Percentiles rank a stretch among this genome's conserved stretches.
Conservation (phyloP, 2,797 vertebrate genomes). For the Microctenopoma lineatum region DNA sequence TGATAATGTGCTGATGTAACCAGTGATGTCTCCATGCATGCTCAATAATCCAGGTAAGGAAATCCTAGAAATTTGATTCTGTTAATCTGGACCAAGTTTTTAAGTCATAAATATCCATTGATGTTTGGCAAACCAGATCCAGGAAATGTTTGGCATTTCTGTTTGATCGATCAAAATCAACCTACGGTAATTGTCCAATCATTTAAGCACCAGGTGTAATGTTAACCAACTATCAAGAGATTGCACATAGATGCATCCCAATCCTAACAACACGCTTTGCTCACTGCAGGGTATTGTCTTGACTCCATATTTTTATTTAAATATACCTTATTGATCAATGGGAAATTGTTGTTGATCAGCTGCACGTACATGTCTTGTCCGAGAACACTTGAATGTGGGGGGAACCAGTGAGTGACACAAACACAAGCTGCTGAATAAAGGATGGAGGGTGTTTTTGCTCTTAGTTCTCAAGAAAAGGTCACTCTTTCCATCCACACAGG, state of each 20-base stretch:
- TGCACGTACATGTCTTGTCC: too few relatives aligned
- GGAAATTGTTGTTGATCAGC: too few relatives aligned
- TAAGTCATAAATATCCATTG: too few relatives aligned
- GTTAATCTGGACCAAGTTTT: too few relatives aligned
- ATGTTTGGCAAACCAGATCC: background rate
- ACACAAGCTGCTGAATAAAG: background rate
- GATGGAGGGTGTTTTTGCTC: constrained; percentile 19
- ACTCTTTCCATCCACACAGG: constrained; percentile 30
- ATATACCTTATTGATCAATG: too few relatives aligned
- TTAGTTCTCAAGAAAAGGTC: constrained; percentile 30
- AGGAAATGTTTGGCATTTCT: background rate
- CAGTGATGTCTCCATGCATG: too few relatives aligned
- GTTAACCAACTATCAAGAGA: background rate
- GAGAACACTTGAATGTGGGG: background rate
- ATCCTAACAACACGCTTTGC: background rate
- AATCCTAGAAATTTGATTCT: too few relatives aligned
- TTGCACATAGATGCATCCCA: background rate
- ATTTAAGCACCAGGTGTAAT: background rate
- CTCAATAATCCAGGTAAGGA: too few relatives aligned
- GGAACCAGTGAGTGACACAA: background rate
- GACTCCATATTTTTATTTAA: background rate
- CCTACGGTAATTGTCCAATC: background rate
- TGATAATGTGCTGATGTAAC: too few relatives aligned
- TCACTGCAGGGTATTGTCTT: background rate
- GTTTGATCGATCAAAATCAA: background rate